Conservation (phyloP, 2,797 vertebrate genomes). For the Myripristis murdjan region DNA sequence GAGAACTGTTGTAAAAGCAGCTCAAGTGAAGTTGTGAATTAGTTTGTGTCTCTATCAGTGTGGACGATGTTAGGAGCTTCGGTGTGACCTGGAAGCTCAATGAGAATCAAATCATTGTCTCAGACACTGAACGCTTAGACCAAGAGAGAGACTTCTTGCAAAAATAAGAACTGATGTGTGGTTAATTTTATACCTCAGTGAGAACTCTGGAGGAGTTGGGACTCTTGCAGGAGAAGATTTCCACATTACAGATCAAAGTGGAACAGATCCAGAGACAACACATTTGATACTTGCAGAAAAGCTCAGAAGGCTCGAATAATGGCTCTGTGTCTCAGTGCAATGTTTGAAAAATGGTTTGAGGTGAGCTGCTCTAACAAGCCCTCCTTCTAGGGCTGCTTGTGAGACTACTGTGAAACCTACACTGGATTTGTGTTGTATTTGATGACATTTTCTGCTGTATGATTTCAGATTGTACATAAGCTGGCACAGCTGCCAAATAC, state of each 20-base stretch:
- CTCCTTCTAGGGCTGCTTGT: neutral
- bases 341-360: too few species aligned
- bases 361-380: neutral
- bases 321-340: neutral
- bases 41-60: neutral
- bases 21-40: neutral
- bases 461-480: conserved; percentile 13
- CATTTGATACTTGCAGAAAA: conserved; percentile 1
- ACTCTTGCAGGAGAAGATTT: neutral
- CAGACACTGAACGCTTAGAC: conserved; percentile 7
- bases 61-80: neutral
- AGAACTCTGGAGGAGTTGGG: conserved; percentile 23
- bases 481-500: conserved; percentile 24
- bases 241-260: too few species aligned
- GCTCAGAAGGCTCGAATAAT: neutral
- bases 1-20: neutral
- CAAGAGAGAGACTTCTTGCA: conserved; percentile 29
- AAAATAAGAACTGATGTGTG: neutral
- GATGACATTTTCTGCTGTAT: conserved; percentile 28
- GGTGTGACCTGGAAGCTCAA: neutral
- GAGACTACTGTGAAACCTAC: conserved; percentile 63
- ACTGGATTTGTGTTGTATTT: conserved; percentile 56
- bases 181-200: conserved; percentile 2
- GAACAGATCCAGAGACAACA: neutral
- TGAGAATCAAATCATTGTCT: conserved; percentile 12